A percentile compares a stretch with the other conserved stretches of the same genome.
Evolutionary conservation across 2,797 vertebrate genomes (phyloP).

Genomic region (Eurystomus glaucurus): DNA sequence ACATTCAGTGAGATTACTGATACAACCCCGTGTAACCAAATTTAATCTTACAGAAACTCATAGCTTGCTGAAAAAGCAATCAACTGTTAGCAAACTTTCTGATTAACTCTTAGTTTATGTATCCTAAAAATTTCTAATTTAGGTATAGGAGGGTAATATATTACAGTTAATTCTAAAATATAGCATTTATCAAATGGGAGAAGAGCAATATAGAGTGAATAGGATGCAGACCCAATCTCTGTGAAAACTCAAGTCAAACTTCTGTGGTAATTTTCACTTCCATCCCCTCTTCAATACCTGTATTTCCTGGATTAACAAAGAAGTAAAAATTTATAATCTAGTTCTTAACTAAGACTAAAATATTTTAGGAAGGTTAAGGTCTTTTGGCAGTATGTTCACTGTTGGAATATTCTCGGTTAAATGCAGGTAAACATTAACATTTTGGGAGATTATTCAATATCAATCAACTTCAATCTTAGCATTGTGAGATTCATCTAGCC

Average conservation of each 20-base stretch:
- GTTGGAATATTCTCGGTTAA: neutral
- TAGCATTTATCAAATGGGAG: neutral
- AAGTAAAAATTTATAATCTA: neutral
- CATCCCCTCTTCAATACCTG: neutral
- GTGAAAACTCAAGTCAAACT: neutral
- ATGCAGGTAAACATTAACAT: neutral
- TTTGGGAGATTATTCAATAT: neutral
- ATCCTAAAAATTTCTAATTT: neutral
- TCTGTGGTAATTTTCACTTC: neutral
- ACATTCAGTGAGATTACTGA: neutral
- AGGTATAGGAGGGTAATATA: rapidly evolving
- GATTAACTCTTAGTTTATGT: neutral
- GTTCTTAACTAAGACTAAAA: neutral
- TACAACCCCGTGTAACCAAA: neutral
- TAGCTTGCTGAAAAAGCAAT: neutral
- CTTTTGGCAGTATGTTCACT: neutral
- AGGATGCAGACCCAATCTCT: neutral
- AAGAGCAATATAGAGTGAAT: neutral
- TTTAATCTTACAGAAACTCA: neutral
- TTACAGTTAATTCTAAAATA: neutral
- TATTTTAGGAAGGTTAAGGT: neutral
- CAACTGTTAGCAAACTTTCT: neutral
- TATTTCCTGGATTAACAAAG: neutral
- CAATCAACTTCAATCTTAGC: rapidly evolving
- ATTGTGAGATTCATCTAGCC: neutral